Evolutionary conservation across 2,113 vertebrate species (phyloP).

Genomic region (Nanorana parkeri): DNA sequence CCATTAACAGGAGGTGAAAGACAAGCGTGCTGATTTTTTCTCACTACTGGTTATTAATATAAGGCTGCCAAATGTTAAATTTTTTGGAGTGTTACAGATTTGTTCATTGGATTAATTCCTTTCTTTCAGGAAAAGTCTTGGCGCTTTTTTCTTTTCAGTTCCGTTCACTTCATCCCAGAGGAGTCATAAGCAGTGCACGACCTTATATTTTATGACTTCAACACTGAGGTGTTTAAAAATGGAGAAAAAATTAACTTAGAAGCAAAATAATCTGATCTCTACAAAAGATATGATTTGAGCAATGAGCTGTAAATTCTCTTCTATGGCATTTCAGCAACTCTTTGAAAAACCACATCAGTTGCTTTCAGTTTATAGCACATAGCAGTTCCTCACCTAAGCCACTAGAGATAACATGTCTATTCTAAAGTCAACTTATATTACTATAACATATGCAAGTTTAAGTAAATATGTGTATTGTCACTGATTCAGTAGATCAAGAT

Average conservation of each 20-base stretch:
- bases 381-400: neutral
- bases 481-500: no score
- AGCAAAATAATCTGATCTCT: conserved; percentile 33
- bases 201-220: conserved; percentile 47
- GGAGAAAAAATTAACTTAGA: neutral
- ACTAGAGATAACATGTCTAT: neutral
- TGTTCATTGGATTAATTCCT: conserved; percentile 38
- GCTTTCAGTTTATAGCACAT: neutral
- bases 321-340: neutral
- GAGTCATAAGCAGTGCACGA: conserved; percentile 27
- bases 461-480: no score
- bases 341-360: conserved; percentile 7
- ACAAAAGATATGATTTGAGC: conserved; percentile 25
- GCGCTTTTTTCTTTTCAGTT: conserved; percentile 36
- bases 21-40: conserved; percentile 22
- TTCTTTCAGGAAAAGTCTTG: conserved; percentile 34
- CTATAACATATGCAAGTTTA: no score
- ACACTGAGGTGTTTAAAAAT: conserved; percentile 25
- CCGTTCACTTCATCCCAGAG: neutral
- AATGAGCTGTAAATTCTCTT: neutral
- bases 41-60: conserved; percentile 29
- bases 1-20: neutral
- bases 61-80: conserved; percentile 41
- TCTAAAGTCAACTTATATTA: no score
- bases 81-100: conserved; percentile 42